These are phyloP conservation scores for Hydropotes inermis DNA, from an alignment of 2,113 vertebrate genomes.

Conservation along the genomic window DNA sequence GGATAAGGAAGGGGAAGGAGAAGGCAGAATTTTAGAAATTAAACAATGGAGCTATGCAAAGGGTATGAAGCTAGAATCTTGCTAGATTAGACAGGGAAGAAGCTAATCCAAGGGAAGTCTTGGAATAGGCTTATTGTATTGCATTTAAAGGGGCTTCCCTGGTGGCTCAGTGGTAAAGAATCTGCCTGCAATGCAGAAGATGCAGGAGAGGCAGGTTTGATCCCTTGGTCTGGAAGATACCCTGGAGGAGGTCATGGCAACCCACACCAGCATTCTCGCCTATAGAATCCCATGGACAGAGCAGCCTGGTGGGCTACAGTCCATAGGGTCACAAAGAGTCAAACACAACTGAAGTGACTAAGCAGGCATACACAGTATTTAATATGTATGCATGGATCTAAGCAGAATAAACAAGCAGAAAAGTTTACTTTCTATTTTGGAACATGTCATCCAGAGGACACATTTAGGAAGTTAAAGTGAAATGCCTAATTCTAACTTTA, in stretches of 20 bases:
- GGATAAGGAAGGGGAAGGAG: background rate
- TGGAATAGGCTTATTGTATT: background rate
- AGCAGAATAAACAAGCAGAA: background rate
- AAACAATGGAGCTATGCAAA: background rate
- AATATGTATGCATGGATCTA: background rate
- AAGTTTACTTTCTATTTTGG: slow-evolving; percentile 9
- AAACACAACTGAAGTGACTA: background rate
- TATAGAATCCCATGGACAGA: background rate
- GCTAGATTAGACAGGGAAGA: background rate
- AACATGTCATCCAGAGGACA: background rate
- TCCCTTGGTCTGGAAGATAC: background rate
- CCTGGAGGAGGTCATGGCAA: background rate
- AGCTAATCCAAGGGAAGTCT: background rate
- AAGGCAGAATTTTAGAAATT: slow-evolving; percentile 6
- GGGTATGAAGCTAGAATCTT: background rate
- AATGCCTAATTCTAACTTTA: slow-evolving; percentile 44
- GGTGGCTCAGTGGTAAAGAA: background rate
- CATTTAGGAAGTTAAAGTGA: slow-evolving; percentile 56
- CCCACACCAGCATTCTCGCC: background rate
- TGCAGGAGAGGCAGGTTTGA: background rate
- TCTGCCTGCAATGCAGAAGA: background rate
- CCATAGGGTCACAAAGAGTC: background rate
- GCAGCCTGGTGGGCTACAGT: background rate
- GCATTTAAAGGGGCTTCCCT: background rate
- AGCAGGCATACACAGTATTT: background rate